Evolutionary conservation across 2,113 vertebrate species (phyloP).

Genomic region (Dicentrarchus labrax): DNA sequence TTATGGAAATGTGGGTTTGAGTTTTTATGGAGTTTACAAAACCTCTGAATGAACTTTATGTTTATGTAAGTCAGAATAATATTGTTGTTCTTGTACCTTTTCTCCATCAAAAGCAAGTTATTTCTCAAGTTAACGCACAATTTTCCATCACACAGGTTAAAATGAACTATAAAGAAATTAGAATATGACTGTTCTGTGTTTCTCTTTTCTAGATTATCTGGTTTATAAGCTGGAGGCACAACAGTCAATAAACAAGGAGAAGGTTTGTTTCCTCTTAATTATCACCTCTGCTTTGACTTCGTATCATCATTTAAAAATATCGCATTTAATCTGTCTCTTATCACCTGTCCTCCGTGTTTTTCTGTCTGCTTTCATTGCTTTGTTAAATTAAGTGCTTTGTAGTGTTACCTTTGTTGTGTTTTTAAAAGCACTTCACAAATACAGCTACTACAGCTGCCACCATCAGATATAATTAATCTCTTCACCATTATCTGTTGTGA

Average conservation of each 20-base stretch:
- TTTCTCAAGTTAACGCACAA: neutral
- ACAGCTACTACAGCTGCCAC: neutral
- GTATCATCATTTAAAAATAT: neutral
- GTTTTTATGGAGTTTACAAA: neutral
- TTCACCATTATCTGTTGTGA: neutral
- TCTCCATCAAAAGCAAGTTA: neutral
- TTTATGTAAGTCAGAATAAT: neutral
- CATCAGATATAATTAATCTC: neutral
- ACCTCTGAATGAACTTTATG: neutral
- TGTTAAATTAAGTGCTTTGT: slow-evolving; percentile 1
- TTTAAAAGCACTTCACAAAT: neutral
- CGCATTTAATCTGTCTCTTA: neutral
- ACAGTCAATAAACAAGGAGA: slow-evolving; percentile 97
- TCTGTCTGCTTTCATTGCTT: neutral
- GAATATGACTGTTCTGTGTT: neutral
- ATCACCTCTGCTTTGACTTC: neutral
- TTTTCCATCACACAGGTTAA: neutral
- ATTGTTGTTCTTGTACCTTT: neutral
- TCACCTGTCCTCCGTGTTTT: neutral
- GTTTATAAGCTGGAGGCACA: slow-evolving; percentile 97
- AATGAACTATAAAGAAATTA: neutral
- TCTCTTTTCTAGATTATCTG: slow-evolving; percentile 89
- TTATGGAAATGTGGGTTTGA: neutral
- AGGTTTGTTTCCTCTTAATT: slow-evolving; percentile 82
- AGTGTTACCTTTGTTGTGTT: neutral